Percentiles rank a stretch among this genome's conserved stretches.
phyloP scores from a whole-genome alignment of 2,888 invertebrate species.

The Eupithecia exiguata region DNA sequence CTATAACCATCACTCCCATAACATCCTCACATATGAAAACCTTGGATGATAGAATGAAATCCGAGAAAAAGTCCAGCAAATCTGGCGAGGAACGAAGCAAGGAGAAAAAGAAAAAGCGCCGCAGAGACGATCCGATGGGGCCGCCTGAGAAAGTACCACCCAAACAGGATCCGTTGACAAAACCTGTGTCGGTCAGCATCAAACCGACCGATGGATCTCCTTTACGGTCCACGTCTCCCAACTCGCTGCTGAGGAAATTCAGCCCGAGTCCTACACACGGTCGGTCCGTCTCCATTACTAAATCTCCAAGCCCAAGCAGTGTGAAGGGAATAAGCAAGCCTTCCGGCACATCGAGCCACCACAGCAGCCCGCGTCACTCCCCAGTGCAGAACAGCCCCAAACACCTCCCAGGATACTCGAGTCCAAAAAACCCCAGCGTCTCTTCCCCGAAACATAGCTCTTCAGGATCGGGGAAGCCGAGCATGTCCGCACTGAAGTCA shows the following conservation, averaged over 20 bases:
- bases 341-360: constrained; percentile 80
- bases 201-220: constrained; percentile 87
- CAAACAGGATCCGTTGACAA: constrained; percentile 88
- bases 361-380: constrained; percentile 89
- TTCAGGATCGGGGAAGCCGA: constrained; percentile 91
- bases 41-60: constrained; percentile 74
- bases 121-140: constrained; percentile 91
- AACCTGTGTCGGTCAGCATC: constrained; percentile 89
- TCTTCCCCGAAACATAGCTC: constrained; percentile 91
- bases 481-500: constrained; percentile 93
- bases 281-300: constrained; percentile 85
- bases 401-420: constrained; percentile 87
- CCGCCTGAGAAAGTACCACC: constrained; percentile 92
- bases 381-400: constrained; percentile 91
- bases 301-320: constrained; percentile 82
- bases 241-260: constrained; percentile 87
- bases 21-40: constrained; percentile 82
- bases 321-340: constrained; percentile 75
- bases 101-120: constrained; percentile 90
- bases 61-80: constrained; percentile 76
- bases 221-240: constrained; percentile 86
- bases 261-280: constrained; percentile 89
- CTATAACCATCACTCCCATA: constrained; percentile 94
- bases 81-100: constrained; percentile 77
- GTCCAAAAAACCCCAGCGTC: constrained; percentile 91